phyloP scores from a whole-genome alignment of 2,113 vertebrate genomes.

The Gobio gobio region DNA sequence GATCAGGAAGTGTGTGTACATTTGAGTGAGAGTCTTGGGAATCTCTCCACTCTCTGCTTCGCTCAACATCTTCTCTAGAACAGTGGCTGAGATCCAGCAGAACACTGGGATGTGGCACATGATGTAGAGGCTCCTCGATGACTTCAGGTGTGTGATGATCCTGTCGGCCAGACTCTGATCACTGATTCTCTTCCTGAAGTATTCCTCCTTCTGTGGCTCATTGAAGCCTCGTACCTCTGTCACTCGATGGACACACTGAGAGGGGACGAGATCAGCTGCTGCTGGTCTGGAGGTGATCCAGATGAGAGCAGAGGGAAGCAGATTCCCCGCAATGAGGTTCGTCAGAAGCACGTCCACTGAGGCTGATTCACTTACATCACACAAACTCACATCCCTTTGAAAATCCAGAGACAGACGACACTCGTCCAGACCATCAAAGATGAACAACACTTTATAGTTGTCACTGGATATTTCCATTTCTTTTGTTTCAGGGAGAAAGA shows the following conservation, averaged over 20 bases:
- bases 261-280: background rate
- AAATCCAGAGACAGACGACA: background rate
- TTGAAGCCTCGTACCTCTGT: slow-evolving; percentile 5
- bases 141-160: background rate
- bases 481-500: background rate
- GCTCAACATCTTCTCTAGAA: background rate
- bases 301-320: background rate
- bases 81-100: background rate
- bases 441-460: background rate
- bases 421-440: background rate
- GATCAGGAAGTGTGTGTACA: background rate
- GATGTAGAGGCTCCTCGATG: background rate
- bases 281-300: slow-evolving; percentile 1
- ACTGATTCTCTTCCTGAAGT: background rate
- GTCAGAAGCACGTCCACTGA: background rate
- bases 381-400: no score
- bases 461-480: background rate
- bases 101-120: slow-evolving; percentile 9
- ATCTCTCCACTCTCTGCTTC: background rate
- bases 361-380: no score
- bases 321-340: background rate
- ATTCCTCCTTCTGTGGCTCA: background rate
- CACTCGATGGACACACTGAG: background rate
- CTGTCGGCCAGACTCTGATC: background rate
- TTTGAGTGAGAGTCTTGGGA: background rate